Base-by-base conservation (phyloP, 2,113 vertebrate genomes). In the Corydoras sp. region DNA sequence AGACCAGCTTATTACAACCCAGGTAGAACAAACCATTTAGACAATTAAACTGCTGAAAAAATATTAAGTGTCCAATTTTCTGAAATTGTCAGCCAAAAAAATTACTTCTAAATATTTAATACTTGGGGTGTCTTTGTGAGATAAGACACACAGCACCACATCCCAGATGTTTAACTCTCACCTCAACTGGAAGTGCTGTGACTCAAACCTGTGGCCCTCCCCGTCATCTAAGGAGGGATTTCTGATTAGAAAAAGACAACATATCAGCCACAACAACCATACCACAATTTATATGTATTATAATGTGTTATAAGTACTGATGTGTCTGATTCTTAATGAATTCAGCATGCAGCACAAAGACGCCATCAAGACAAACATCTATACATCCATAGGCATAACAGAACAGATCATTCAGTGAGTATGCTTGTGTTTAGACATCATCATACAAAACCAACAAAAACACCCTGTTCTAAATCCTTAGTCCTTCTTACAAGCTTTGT, bases 101-200 rank as follows among this genome's bases (percentile, higher is more conserved):
- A 5, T 43, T 8, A 43, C 35, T 43, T 43, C 35, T 8, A 2
- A 24, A 24, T 24, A 43, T 43, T 4, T 43, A 43, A 43, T 43
- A 43, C 35, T 43, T 43, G 35, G 7, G 35, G 35, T 43, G 35
- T 43, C 35, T 43, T 8, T 43, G 2, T 8, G 35, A 43, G 35
- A 8, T 43, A 43, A 43, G 35, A 56, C 54, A 8, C 43, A 69
- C 2, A 14, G 9, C 30, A 35, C 9, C 58, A 32, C 49, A 6
- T 14, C 51, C 29, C 32, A 70, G 70, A 51, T 32, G 30, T 65
- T 60, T 73, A 55, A 61, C 30, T 69, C 87, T 90, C 88, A 90
- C 88, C 88, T 88, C 79, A 90, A 82, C 81, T 89, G 86, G 85
- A 90, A 89, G 81, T 88, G 88, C 83, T 87, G 86, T 71, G 84